A percentile compares a stretch with the other conserved stretches of the same genome.
These are phyloP conservation scores for Nezara viridula DNA, from an alignment of 2,888 invertebrate genomes.

Conservation along the genomic window DNA sequence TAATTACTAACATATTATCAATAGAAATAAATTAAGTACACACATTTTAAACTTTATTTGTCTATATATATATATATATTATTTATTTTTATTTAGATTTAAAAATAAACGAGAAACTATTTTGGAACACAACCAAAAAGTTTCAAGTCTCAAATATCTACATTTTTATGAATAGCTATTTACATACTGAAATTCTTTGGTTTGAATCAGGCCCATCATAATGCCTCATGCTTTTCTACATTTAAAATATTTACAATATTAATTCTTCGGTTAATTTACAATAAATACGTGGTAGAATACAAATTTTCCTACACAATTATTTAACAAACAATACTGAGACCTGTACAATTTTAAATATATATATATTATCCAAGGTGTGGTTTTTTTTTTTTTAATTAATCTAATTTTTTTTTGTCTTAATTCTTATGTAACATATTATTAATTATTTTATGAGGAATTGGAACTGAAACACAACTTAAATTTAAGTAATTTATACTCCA, in stretches of 20 bases:
- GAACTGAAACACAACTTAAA: conserved; percentile 32
- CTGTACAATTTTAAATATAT: conserved; percentile 5
- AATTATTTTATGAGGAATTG: not conserved
- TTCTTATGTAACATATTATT: not conserved
- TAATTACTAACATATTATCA: conserved; percentile 44
- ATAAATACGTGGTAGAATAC: conserved; percentile 25
- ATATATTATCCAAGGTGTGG: not conserved
- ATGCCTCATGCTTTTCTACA: conserved; percentile 55
- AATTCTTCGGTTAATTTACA: conserved; percentile 50
- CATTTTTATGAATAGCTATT: not conserved
- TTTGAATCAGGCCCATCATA: conserved; percentile 47
- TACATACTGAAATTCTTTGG: conserved; percentile 56
- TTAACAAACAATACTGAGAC: not conserved
- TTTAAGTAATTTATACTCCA: conserved; percentile 10
- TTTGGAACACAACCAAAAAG: conserved; percentile 51
- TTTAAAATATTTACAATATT: conserved; percentile 52
- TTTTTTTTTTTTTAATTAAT: not conserved
- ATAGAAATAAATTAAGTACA: conserved; percentile 54
- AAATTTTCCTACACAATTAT: not conserved
- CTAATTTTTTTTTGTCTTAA: not conserved
- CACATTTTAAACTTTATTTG: conserved; percentile 37
- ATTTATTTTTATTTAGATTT: conserved; percentile 28
- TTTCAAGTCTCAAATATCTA: conserved; percentile 1
- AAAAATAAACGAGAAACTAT: conserved; percentile 40
- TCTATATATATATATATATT: conserved; percentile 7